phyloP scores from a whole-genome alignment of 2,888 invertebrate genomes.

The Nemapogon koenigi region DNA sequence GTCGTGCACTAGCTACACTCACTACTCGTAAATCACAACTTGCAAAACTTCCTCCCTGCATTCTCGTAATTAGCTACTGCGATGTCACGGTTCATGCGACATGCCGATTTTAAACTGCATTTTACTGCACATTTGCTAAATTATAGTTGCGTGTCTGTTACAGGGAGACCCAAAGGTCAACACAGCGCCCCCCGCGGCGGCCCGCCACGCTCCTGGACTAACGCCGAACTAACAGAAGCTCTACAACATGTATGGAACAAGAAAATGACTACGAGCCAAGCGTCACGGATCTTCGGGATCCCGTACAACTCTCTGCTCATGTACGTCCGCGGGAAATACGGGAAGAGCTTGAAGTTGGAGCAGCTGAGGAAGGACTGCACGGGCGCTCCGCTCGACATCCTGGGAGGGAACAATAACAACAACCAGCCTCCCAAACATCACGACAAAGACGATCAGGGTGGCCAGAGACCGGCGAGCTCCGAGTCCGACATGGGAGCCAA shows the following conservation, averaged over 20 bases:
- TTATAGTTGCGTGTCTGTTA: background rate
- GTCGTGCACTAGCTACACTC: constrained; percentile 41
- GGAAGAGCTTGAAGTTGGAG: constrained; percentile 89
- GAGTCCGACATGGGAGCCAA: constrained; percentile 71
- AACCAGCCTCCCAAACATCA: constrained; percentile 60
- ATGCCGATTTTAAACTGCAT: constrained; percentile 3
- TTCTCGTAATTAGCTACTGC: constrained; percentile 40
- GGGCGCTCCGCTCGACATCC: constrained; percentile 77
- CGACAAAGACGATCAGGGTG: constrained; percentile 58
- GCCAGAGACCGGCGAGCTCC: constrained; percentile 70
- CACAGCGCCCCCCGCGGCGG: constrained; percentile 91
- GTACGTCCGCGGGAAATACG: constrained; percentile 93
- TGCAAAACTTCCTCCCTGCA: constrained; percentile 20
- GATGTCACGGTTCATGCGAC: constrained; percentile 25
- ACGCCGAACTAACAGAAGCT: constrained; percentile 88
- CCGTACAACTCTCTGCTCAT: constrained; percentile 92
- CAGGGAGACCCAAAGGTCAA: constrained; percentile 87
- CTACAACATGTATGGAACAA: constrained; percentile 95
- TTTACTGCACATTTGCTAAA: background rate
- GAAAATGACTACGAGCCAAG: constrained; percentile 93
- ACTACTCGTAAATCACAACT: constrained; percentile 39
- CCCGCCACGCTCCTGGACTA: constrained; percentile 91
- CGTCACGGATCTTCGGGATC: constrained; percentile 88
- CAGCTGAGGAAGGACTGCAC: constrained; percentile 89
- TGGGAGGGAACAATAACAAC: constrained; percentile 67